A percentile compares a stretch with the other conserved stretches of the same genome.
Conservation (phyloP, 1,140 invertebrate species). For the Hesperophylax magnus region DNA sequence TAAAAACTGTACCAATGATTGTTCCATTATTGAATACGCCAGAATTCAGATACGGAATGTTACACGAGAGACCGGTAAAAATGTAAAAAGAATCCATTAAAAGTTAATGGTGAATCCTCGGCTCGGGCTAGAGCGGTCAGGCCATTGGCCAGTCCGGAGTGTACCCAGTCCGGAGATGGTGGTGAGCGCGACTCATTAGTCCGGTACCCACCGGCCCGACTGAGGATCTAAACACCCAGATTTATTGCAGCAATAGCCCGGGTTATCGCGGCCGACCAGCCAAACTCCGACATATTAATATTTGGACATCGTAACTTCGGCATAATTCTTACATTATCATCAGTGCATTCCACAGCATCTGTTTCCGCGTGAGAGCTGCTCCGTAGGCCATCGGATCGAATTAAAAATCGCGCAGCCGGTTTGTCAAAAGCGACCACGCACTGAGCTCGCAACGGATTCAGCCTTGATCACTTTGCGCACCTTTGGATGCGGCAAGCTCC, state of each 20-base stretch:
- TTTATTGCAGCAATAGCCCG: constrained; percentile 20
- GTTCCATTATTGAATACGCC: background rate
- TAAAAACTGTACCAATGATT: background rate
- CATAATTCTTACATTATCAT: constrained; percentile 44
- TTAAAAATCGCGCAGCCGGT: background rate
- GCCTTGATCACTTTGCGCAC: background rate
- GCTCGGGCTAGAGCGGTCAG: background rate
- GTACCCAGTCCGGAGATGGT: constrained; percentile 3
- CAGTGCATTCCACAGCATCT: constrained; percentile 39
- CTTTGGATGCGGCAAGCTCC: background rate
- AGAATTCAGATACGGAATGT: constrained; percentile 7
- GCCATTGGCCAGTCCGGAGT: background rate
- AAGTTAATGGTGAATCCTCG: constrained; percentile 21
- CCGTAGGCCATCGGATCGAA: constrained; percentile 22
- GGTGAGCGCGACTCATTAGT: constrained; percentile 36
- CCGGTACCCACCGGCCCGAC: background rate
- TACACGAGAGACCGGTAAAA: constrained; percentile 3
- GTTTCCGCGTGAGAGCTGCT: constrained; percentile 39
- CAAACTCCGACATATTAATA: constrained; percentile 33
- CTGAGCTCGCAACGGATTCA: background rate
- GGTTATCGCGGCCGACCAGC: constrained; percentile 27
- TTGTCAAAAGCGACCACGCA: constrained; percentile 17
- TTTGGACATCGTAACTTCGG: constrained; percentile 42
- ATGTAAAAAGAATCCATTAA: constrained; percentile 22
- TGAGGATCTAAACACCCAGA: constrained; percentile 11